Conservation (phyloP, 2,888 invertebrate species). For the Antheraea assamensis region DNA sequence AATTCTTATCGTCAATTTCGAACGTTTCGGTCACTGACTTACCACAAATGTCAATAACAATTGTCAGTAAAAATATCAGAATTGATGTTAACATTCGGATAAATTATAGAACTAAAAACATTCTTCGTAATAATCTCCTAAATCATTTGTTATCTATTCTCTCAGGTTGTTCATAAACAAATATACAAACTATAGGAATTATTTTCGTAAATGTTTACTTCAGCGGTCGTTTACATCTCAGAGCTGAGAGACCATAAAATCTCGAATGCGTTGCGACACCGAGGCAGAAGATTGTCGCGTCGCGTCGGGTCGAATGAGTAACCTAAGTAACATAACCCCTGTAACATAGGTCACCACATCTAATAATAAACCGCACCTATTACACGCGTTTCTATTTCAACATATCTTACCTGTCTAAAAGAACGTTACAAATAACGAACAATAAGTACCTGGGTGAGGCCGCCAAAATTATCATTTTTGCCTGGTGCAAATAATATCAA, state of each 20-base stretch:
- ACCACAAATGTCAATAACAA: too few relatives aligned
- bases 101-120: too few relatives aligned
- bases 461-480: too few relatives aligned
- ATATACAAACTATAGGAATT: not conserved
- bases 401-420: not conserved
- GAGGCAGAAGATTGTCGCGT: not conserved
- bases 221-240: not conserved
- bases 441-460: too few relatives aligned
- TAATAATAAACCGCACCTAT: slow-evolving; percentile 1
- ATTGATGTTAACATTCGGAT: too few relatives aligned
- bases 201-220: not conserved
- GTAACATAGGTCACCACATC: slow-evolving; percentile 2
- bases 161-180: too few relatives aligned
- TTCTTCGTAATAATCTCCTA: too few relatives aligned
- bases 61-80: too few relatives aligned
- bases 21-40: too few relatives aligned
- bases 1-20: too few relatives aligned
- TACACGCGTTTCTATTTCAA: not conserved
- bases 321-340: slow-evolving; percentile 9
- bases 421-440: not conserved
- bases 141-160: too few relatives aligned
- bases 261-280: not conserved
- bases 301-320: slow-evolving; percentile 11
- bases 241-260: not conserved
- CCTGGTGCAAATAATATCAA: too few relatives aligned